Conservation (phyloP, 37 sponge, comb jelly and placozoan genomes). For the Aphrocallistes beatrix region DNA sequence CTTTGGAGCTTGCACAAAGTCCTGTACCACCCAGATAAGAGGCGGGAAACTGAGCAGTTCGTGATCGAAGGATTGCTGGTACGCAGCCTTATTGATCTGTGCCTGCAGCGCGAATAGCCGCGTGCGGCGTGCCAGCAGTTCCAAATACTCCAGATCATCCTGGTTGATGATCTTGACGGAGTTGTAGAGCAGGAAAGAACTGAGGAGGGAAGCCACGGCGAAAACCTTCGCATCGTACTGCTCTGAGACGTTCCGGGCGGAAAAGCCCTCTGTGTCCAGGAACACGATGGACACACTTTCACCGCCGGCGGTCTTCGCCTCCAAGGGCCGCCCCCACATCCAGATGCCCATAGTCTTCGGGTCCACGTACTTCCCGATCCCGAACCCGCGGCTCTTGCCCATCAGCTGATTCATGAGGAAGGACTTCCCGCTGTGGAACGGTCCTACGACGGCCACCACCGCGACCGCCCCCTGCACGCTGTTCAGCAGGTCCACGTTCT, state of each 20-base stretch:
- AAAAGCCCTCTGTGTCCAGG: constrained; percentile 89
- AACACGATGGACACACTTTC: constrained; percentile 62
- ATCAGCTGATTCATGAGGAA: constrained; percentile 87
- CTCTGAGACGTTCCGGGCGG: constrained; percentile 80
- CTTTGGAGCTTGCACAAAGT: constrained; percentile 59
- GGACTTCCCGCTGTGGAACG: constrained; percentile 81
- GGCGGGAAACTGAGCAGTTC: constrained; percentile 80
- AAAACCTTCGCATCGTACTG: constrained; percentile 87
- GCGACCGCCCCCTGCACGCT: constrained; percentile 58
- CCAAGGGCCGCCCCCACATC: constrained; percentile 91
- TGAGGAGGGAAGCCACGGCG: constrained; percentile 71
- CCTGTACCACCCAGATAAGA: constrained; percentile 79
- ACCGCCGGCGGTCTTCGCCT: constrained; percentile 27
- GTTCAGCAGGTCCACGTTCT: constrained; percentile 59
- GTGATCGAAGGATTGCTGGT: constrained; percentile 74
- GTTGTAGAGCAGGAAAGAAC: constrained; percentile 83
- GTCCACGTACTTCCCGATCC: constrained; percentile 64
- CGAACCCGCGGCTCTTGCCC: constrained; percentile 74
- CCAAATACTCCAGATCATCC: constrained; percentile 80
- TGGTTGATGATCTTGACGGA: constrained; percentile 96
- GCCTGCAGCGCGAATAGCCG: constrained; percentile 82
- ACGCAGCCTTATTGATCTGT: constrained; percentile 51
- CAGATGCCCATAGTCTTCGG: constrained; percentile 93
- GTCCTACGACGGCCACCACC: constrained; percentile 82
- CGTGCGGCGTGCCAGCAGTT: constrained; percentile 75